phyloP scores from a whole-genome alignment of 2,113 vertebrate genomes.

The Calyptommatus sinebrachiatus region DNA sequence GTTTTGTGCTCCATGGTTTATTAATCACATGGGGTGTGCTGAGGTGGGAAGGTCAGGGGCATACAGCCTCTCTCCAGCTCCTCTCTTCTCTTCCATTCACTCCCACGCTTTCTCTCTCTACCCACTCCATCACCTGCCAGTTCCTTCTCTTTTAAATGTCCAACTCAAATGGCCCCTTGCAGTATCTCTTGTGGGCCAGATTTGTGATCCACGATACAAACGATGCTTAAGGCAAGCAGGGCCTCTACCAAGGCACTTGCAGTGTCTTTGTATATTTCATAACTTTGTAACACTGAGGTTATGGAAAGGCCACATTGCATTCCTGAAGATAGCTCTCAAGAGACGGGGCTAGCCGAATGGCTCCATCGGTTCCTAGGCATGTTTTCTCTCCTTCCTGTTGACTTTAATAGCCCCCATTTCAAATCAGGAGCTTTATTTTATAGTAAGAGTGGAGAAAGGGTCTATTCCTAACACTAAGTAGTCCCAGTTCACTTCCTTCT shows the following conservation, averaged over 20 bases:
- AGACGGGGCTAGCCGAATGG: not conserved
- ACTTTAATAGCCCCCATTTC: not conserved
- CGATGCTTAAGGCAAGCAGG: not conserved
- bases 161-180: constrained; percentile 42
- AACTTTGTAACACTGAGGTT: no score
- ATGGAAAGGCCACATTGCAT: no score
- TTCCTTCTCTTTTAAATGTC: constrained; percentile 63
- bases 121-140: constrained; percentile 70
- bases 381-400: not conserved
- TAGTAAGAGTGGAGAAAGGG: not conserved
- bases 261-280: no score
- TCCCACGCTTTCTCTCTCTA: constrained; percentile 65
- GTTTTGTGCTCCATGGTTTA: constrained; percentile 71
- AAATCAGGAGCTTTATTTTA: not conserved
- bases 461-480: not conserved
- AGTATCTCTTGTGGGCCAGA: not conserved
- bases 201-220: not conserved
- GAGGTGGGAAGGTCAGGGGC: constrained; percentile 53
- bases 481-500: not conserved
- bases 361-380: not conserved
- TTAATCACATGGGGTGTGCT: constrained; percentile 62
- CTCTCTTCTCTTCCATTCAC: constrained; percentile 58
- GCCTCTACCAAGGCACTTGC: no score
- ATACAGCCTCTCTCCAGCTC: constrained; percentile 65
- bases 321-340: no score